Base-by-base conservation (phyloP, 2,113 vertebrate genomes). In the Oncorhynchus kisutch region DNA sequence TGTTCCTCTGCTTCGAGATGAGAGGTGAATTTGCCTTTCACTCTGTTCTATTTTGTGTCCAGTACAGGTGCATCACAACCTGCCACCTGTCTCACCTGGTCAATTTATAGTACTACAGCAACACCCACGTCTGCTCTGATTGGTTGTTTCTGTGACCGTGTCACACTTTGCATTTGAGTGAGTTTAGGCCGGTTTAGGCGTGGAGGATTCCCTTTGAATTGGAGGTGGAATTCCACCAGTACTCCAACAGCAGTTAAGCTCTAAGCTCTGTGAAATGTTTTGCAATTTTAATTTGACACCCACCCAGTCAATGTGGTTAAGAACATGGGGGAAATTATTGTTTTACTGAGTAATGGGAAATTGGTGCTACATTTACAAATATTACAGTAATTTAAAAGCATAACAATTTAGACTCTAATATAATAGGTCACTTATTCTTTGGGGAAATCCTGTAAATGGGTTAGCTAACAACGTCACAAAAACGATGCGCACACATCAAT, bases 51-150 rank as follows among this genome's bases (percentile, higher is more conserved):
- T 54, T 54, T 54, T 54, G 16, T 54, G 51, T 67, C 72, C 51
- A 59, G 71, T 74, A 68, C 76, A 73, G 57, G 69, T 68, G 78
- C 82, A 80, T 82, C 73, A 67, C 79, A 82, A 64, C 76, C 78
- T 88, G 81, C 71, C 85, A 89, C 87, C 88, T 90, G 86, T 81
- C 73, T 87, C 81, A 90, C 87, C 90, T 90, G 85, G 59, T 66
- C 49, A 18, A 79, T 84, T 92, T 94, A 93, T 92, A 91, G 62
- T 65, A 39, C 64, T 70, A 59, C 29, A 22, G 85, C 60, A 31
- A 87, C 86, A 24, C 90, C 91, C 88, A 79, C 80, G 0, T 16
- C 7, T 0, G 0, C 65, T 78, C 84, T 78, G 89, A 92, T 92
- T 91, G 91, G 92, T 49, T 75, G 39, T 22, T 25, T 12, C 20